phyloP scores from a whole-genome alignment of 2,797 vertebrate genomes.

The Lutjanus argentimaculatus region DNA sequence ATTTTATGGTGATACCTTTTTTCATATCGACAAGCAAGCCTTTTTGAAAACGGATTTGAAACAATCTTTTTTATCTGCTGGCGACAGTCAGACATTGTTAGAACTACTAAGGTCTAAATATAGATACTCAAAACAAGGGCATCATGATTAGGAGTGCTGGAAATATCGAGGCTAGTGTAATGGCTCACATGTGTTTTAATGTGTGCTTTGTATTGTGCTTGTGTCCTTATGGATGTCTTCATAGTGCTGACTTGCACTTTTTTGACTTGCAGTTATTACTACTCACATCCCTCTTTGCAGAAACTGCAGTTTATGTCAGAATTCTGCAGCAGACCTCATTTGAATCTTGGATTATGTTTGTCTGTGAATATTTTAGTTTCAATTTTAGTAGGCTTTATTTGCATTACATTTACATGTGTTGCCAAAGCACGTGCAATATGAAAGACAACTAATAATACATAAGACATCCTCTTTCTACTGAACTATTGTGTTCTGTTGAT shows the following conservation, averaged over 20 bases:
- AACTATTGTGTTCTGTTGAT: background rate
- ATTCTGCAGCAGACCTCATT: constrained; percentile 23
- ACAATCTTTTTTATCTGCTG: background rate
- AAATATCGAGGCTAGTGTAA: background rate
- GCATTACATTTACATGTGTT: too few species aligned
- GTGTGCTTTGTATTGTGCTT: background rate
- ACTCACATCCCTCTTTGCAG: constrained; percentile 24
- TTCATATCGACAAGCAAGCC: background rate
- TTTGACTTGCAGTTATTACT: constrained; percentile 38
- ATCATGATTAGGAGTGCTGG: constrained; percentile 7
- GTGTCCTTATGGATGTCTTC: constrained; percentile 16
- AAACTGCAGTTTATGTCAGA: constrained; percentile 36
- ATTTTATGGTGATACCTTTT: background rate
- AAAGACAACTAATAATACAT: too few species aligned
- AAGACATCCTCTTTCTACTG: background rate
- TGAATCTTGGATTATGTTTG: background rate
- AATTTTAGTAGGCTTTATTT: too few species aligned
- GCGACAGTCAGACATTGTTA: constrained; percentile 10
- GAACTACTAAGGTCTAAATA: constrained; percentile 25
- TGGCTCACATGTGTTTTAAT: background rate
- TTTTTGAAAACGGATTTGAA: constrained; percentile 8
- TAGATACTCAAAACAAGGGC: constrained; percentile 10
- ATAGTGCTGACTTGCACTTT: constrained; percentile 37
- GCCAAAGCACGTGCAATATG: too few species aligned
- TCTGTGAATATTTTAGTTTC: background rate